Evolutionary conservation across 2,113 vertebrate species (phyloP), one percentile per base, ranked within the genome.

Genomic region (Ceuthmochares aereus): DNA sequence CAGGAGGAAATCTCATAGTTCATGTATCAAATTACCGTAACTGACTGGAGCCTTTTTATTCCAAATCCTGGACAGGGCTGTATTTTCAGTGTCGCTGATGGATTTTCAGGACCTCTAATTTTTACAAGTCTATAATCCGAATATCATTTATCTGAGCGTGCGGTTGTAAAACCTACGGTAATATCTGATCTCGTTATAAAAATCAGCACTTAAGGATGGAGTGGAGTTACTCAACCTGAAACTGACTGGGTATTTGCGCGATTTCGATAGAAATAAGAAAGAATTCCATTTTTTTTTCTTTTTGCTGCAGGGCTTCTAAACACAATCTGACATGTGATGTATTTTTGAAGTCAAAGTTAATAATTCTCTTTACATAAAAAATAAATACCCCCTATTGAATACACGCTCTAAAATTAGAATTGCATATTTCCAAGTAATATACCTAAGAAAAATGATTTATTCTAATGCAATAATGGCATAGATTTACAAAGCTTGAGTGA

Each of bases 261-360:
- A 96, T 97, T 98, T 97, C 98, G 97, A 97, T 98, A 98, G 95
- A 96, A 98, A 97, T 97, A 98, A 98, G 93, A 96, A 97, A 93
- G 96, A 97, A 97, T 97, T 97, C 97, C 95, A 72, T 83, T 96
- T 90, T 91, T 96, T 88, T 45, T 96, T 87, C 77, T 96, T 97
- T 97, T 97, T 97, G 98, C 98, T 98, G 94, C 90, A 93, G 97
- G 98, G 98, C 97, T 92, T 98, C 97, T 98, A 98, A 97, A 98
- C 95, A 97, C 95, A 97, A 97, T 94, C 96, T 98, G 98, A 98
- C 97, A 97, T 95, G 96, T 96, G 97, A 98, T 98, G 96, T 97
- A 98, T 98, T 98, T 98, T 98, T 98, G 98, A 98, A 98, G 97
- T 98, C 97, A 98, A 97, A 98, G 97, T 98, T 98, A 98, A 98